Conservation (phyloP, 2,113 vertebrate species). For the Rhagologus leucostigma region DNA sequence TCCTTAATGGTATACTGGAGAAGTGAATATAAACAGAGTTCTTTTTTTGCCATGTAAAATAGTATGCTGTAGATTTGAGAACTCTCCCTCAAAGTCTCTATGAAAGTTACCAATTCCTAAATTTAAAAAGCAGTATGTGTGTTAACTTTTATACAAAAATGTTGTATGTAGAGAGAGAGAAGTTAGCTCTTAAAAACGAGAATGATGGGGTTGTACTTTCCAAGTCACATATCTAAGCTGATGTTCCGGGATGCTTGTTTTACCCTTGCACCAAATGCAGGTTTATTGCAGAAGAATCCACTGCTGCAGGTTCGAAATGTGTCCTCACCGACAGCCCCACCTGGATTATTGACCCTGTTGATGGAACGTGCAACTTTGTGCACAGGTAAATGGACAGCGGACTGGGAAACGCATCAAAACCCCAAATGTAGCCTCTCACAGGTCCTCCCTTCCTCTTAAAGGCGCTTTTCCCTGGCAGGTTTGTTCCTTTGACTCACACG, state of each 20-base stretch:
- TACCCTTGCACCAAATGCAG: conserved; percentile 52
- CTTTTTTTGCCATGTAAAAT: background rate
- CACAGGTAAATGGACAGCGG: conserved; percentile 73
- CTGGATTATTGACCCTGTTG: conserved; percentile 90
- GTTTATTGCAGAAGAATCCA: conserved; percentile 88
- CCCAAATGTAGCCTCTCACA: background rate
- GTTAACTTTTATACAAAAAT: background rate
- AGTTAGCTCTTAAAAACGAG: background rate
- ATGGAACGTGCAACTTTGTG: conserved; percentile 90
- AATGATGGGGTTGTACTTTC: background rate
- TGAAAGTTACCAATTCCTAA: background rate
- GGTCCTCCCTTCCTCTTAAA: background rate
- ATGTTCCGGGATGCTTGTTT: background rate
- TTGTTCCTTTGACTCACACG: background rate
- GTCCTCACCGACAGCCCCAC: conserved; percentile 79
- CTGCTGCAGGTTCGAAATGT: conserved; percentile 82
- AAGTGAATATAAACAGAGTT: background rate
- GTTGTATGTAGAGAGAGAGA: background rate
- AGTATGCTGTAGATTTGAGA: background rate
- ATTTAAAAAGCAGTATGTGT: background rate
- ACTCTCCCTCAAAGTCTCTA: background rate
- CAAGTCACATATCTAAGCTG: background rate
- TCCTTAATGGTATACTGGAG: background rate
- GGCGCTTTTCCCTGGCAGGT: background rate
- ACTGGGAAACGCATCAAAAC: background rate